A percentile compares a stretch with the other conserved stretches of the same genome.
phyloP scores from a whole-genome alignment of 1,140 invertebrate genomes.

The Drosophila athabasca region DNA sequence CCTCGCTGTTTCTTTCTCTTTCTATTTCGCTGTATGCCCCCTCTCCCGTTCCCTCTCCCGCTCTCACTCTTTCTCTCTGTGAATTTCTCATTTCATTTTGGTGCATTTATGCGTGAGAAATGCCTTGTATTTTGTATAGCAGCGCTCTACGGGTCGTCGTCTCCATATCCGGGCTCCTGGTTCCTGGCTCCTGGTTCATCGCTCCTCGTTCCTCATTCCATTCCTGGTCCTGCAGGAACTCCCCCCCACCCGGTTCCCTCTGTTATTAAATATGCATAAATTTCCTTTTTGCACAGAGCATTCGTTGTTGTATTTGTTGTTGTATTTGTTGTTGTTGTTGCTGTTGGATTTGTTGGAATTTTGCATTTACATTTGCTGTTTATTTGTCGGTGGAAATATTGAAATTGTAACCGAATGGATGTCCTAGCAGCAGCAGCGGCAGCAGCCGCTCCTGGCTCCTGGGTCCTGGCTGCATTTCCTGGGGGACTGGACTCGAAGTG shows the following conservation, averaged over 20 bases:
- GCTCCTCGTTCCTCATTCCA: slow-evolving; percentile 4
- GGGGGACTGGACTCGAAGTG: slow-evolving; percentile 1
- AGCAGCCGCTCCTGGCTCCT: slow-evolving; percentile 4
- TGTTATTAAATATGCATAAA: slow-evolving; percentile 82
- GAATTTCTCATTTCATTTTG: slow-evolving; percentile 60
- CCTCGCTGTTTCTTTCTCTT: neutral
- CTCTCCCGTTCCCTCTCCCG: neutral
- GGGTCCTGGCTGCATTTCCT: slow-evolving; percentile 17
- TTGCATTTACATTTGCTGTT: slow-evolving; percentile 79
- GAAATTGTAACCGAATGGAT: slow-evolving; percentile 63
- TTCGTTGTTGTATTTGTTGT: slow-evolving; percentile 15
- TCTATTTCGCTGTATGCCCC: neutral
- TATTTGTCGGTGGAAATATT: slow-evolving; percentile 78
- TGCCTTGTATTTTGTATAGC: slow-evolving; percentile 65
- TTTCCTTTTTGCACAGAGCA: slow-evolving; percentile 64
- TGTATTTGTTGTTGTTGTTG: slow-evolving; percentile 13
- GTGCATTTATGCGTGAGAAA: slow-evolving; percentile 78
- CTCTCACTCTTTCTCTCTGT: slow-evolving; percentile 9
- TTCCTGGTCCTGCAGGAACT: neutral
- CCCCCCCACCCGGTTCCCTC: slow-evolving; percentile 23
- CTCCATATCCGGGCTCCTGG: slow-evolving; percentile 32
- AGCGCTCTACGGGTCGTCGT: slow-evolving; percentile 25
- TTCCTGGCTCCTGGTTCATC: slow-evolving; percentile 2
- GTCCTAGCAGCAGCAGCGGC: neutral
- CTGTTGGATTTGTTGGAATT: slow-evolving; percentile 34